Base-by-base conservation (phyloP, 2,888 invertebrate genomes). In the Dicranocentrus wangi region DNA sequence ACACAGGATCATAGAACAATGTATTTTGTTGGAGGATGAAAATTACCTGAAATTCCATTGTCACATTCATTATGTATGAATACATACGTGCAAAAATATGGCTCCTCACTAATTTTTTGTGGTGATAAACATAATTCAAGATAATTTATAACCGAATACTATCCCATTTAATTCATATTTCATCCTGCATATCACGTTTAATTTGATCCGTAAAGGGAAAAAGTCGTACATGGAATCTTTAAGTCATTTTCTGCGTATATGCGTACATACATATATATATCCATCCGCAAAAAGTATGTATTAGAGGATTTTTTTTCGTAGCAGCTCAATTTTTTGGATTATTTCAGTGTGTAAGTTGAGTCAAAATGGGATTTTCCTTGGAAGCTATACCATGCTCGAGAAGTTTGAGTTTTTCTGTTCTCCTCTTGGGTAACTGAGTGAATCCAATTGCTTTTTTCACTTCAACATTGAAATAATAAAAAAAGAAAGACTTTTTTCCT, bases 371-470 rank as follows among this genome's bases (percentile, higher is more conserved):
- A 66, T 58, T 68, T 76, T 51, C 21, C 17, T 42, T 60, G 7
- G 25, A 42, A 28, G 23, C 39, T 66, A 32, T 23, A 8, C 39
- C 2, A 63, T 66, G 65, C 47, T 39, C 39, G 13, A 10, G 2
- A 15, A 21, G 19, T 39, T 13, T 63, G 17, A 17, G 28, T 19
- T 60, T 47, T 15, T n/a, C 47, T n/a, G 47, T n/a, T 47, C 19
- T 17, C 13, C 63, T 43, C 27, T 28, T 3, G 15, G 13, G 25
- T 23, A 60, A n/a, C 27, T 25, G 32, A 76, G 69, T 42, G 61
- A 77, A 77, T 77, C 77, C 77, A 77, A 69, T 77, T 77, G 77
- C 69, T 60, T 76, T 76, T 65, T 76, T 69, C 77, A 69, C 69
- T 77, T 69, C 39, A 77, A 53, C 76, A 47, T 55, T 66, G 65